Conservation (phyloP, 2,113 vertebrate species). For the Etia nguti region DNA sequence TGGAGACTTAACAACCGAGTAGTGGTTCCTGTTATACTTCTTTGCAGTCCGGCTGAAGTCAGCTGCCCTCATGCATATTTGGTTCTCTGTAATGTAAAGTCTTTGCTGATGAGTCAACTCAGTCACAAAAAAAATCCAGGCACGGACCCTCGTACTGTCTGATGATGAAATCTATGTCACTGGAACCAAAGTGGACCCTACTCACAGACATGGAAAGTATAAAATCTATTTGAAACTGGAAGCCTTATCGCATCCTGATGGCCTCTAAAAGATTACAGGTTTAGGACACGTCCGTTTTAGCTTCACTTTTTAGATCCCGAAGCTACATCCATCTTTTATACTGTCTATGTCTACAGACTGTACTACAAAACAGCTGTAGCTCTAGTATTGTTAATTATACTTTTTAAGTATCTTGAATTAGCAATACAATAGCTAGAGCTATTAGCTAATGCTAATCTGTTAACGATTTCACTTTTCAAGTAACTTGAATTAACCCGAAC, state of each 20-base stretch:
- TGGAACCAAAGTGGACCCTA: neutral
- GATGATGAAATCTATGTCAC: neutral
- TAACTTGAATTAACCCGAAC: neutral
- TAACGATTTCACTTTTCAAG: neutral
- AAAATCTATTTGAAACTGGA: neutral
- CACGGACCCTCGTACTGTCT: neutral
- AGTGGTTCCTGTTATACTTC: neutral
- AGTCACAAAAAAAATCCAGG: neutral
- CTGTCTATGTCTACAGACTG: neutral
- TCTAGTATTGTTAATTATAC: neutral
- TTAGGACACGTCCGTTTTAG: neutral
- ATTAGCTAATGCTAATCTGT: neutral
- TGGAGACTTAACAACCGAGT: neutral
- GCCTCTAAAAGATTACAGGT: neutral
- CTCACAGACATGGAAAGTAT: neutral
- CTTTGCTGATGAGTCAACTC: neutral
- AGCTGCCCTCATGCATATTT: neutral
- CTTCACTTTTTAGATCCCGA: neutral
- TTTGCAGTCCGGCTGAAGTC: neutral
- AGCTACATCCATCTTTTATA: neutral
- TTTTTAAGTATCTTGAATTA: neutral
- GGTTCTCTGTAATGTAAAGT: neutral
- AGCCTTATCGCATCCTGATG: neutral
- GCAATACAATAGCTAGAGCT: neutral
- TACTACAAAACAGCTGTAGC: neutral